A percentile compares a stretch with the other conserved stretches of the same genome.
phyloP scores from a whole-genome alignment of 2,797 vertebrate species.

The Muraenolepis orangiensis region DNA sequence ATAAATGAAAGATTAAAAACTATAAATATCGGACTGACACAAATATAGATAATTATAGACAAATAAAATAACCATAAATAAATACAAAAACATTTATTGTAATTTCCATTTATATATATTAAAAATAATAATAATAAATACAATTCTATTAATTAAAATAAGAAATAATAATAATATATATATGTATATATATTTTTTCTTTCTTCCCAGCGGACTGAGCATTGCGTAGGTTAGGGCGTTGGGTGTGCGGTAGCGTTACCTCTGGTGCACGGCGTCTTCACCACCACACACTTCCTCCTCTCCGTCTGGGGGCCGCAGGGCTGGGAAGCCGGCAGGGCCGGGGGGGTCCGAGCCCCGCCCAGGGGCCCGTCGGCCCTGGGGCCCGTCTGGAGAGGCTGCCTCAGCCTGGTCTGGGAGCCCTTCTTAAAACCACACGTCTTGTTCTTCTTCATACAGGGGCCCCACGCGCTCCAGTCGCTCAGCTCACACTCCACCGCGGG shows the following conservation, averaged over 20 bases:
- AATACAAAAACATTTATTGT: no score
- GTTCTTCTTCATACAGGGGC: constrained; percentile 89
- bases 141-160: no score
- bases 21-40: background rate
- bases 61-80: background rate
- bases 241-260: constrained; percentile 55
- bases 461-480: constrained; percentile 90
- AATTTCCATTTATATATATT: no score
- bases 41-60: background rate
- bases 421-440: constrained; percentile 94
- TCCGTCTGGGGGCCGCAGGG: constrained; percentile 80
- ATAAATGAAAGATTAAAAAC: background rate
- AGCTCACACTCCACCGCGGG: constrained; percentile 87
- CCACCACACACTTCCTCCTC: constrained; percentile 80
- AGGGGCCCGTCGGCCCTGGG: constrained; percentile 43
- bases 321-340: constrained; percentile 48
- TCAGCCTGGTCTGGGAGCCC: constrained; percentile 81
- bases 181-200: no score
- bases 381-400: constrained; percentile 75
- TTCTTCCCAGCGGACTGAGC: background rate
- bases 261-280: constrained; percentile 80
- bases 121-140: no score
- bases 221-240: background rate
- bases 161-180: no score
- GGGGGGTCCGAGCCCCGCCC: constrained; percentile 54